Percentiles rank a stretch among this genome's conserved stretches.
Conservation (phyloP, 2,113 vertebrate species). For the Enhydra lutris region DNA sequence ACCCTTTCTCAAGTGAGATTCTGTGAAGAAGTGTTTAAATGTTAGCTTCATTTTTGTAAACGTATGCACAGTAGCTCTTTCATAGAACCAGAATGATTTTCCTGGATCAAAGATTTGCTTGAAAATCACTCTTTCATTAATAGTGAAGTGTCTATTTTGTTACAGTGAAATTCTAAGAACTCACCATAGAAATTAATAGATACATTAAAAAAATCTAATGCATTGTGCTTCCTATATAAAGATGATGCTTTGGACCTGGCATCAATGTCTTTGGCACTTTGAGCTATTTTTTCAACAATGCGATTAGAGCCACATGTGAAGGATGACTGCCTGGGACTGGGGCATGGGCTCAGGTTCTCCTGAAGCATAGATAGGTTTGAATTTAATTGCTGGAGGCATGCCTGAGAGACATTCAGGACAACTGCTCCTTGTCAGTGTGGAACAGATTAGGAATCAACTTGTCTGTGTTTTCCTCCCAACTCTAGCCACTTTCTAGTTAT, state of each 20-base stretch:
- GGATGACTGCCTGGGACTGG: not conserved
- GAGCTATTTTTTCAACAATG: conserved; percentile 15
- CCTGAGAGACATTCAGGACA: not conserved
- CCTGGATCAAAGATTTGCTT: conserved; percentile 18
- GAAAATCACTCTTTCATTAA: conserved; percentile 46
- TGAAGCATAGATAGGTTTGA: conserved; percentile 24
- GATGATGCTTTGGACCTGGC: not conserved
- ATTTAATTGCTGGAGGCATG: conserved; percentile 11
- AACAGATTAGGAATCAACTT: not conserved
- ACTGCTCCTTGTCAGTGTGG: not conserved
- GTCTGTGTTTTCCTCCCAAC: not conserved
- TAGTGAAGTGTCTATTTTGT: conserved; percentile 31
- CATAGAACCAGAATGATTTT: conserved; percentile 32
- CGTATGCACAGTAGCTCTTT: conserved; percentile 1
- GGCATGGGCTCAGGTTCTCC: not conserved
- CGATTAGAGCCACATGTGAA: not conserved
- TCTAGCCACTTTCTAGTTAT: not conserved
- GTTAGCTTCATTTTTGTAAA: conserved; percentile 11
- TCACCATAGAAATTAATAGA: conserved; percentile 22
- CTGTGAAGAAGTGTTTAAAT: conserved; percentile 26
- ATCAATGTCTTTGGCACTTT: not conserved
- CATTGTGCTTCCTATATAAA: not conserved
- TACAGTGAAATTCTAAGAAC: conserved; percentile 28
- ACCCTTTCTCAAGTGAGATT: conserved; percentile 28
- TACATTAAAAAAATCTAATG: not conserved